Conservation (phyloP, 2,888 invertebrate genomes). For the Euspilapteryx auroguttella region DNA sequence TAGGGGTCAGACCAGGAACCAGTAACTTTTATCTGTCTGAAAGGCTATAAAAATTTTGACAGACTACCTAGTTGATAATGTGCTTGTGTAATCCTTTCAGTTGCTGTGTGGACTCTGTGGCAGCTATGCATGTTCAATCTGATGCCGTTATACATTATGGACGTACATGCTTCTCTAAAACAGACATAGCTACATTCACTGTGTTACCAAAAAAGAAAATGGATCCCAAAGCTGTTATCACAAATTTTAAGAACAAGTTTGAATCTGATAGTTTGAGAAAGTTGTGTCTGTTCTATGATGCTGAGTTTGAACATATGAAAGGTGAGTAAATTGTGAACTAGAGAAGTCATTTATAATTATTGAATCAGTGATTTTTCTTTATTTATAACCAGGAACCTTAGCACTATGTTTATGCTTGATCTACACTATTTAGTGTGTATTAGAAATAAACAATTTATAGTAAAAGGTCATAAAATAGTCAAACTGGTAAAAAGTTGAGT, state of each 20-base stretch:
- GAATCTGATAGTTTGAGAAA: slow-evolving; percentile 21
- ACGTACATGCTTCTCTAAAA: slow-evolving; percentile 80
- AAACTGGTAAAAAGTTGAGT: too few relatives aligned
- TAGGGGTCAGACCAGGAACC: too few relatives aligned
- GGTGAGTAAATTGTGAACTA: too few relatives aligned
- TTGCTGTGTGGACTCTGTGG: slow-evolving; percentile 88
- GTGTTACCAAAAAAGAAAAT: slow-evolving; percentile 68
- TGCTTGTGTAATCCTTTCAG: slow-evolving; percentile 47
- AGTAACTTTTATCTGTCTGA: too few relatives aligned
- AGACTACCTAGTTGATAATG: too few relatives aligned
- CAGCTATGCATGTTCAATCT: slow-evolving; percentile 84
- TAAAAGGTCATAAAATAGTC: too few relatives aligned
- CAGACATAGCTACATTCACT: slow-evolving; percentile 74
- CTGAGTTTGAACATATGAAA: slow-evolving; percentile 64
- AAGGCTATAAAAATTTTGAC: too few relatives aligned
- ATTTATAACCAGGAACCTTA: background rate
- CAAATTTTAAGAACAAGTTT: slow-evolving; percentile 15
- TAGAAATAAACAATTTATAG: too few relatives aligned
- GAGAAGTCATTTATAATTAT: too few relatives aligned
- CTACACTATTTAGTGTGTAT: too few relatives aligned
- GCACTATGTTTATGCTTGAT: background rate
- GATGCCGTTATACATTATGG: slow-evolving; percentile 93
- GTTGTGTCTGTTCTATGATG: slow-evolving; percentile 68
- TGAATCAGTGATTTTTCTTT: too few relatives aligned
- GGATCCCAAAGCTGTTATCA: slow-evolving; percentile 32